Conservation (phyloP, 2,113 vertebrate genomes). For the Centropristis striata region DNA sequence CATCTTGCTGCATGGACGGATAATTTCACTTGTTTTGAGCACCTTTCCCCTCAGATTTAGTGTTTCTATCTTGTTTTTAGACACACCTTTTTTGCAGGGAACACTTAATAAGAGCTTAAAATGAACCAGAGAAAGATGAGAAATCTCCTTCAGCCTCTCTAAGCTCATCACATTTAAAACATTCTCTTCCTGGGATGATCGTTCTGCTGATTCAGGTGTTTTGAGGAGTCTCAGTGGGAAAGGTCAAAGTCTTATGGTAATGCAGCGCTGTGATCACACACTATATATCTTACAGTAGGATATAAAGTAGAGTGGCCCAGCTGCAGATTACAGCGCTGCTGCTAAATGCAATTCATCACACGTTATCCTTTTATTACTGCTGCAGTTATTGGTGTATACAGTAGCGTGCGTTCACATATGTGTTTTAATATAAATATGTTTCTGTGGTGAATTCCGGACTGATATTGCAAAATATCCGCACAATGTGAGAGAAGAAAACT, state of each 20-base stretch:
- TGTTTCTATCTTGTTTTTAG: too few relatives aligned
- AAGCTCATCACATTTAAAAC: constrained; percentile 9
- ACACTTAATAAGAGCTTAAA: too few relatives aligned
- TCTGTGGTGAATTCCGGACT: not conserved
- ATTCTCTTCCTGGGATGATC: constrained; percentile 7
- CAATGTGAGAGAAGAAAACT: not conserved
- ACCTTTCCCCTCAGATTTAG: too few relatives aligned
- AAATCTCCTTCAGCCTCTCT: not conserved
- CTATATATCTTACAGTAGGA: constrained; percentile 30
- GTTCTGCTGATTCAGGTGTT: constrained; percentile 61
- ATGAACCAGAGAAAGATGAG: constrained; percentile 9
- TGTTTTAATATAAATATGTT: not conserved
- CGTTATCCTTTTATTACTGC: constrained; percentile 5
- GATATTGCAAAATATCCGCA: not conserved
- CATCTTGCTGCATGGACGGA: too few relatives aligned
- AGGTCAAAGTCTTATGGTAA: constrained; percentile 61
- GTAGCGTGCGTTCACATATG: not conserved
- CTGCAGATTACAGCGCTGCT: constrained; percentile 19
- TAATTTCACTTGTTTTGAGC: too few relatives aligned
- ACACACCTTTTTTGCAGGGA: too few relatives aligned
- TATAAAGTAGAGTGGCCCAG: constrained; percentile 20
- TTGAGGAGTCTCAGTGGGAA: constrained; percentile 40
- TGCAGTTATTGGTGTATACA: constrained; percentile 1
- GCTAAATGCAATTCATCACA: constrained; percentile 32
- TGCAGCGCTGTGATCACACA: constrained; percentile 42